These are phyloP conservation scores for Pogoniulus pusillus DNA, from an alignment of 2,797 vertebrate species.

Conservation along the genomic window DNA sequence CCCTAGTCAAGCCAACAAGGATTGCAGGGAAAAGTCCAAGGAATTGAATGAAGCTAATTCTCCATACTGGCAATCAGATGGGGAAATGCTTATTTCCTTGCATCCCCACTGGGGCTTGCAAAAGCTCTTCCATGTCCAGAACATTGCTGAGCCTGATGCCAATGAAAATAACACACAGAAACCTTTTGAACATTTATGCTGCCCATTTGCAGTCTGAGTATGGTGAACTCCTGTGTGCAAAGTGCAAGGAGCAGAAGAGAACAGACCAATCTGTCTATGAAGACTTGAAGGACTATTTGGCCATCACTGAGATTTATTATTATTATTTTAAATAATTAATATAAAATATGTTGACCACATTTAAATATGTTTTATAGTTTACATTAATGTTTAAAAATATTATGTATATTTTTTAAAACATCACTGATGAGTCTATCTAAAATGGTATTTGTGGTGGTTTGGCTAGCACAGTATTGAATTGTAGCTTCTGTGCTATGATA, in stretches of 20 bases:
- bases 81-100: not conserved
- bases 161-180: slow-evolving; percentile 4
- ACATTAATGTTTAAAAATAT: no score
- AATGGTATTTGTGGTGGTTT: no score
- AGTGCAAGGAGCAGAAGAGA: not conserved
- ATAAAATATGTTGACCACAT: no score
- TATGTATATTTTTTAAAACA: not conserved
- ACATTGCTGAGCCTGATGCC: not conserved
- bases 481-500: not conserved
- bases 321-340: no score
- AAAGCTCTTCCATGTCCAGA: slow-evolving; percentile 5
- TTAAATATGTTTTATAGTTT: no score
- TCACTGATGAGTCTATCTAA: not conserved
- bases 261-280: not conserved
- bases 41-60: not conserved
- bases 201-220: not conserved
- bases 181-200: not conserved
- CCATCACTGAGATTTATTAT: not conserved
- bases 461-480: no score
- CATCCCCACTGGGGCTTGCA: not conserved
- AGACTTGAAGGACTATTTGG: not conserved
- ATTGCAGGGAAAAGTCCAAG: not conserved
- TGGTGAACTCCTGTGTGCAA: not conserved
- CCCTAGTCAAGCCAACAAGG: not conserved
- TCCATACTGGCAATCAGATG: not conserved